These are phyloP conservation scores for Gari tellinella DNA, from an alignment of 2,888 invertebrate species.

Conservation along the genomic window DNA sequence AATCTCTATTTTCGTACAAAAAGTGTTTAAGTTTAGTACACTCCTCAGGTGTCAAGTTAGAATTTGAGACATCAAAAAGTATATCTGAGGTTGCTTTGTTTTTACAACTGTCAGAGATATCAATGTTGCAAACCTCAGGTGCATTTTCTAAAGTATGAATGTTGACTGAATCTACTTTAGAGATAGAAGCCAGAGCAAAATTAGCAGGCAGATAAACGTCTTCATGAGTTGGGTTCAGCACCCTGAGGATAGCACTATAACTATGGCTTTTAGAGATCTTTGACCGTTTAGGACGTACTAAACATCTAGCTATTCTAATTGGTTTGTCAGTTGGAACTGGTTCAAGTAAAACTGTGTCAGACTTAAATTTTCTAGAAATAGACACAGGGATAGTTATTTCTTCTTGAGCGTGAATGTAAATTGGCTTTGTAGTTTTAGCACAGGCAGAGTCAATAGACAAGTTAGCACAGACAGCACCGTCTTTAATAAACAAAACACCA, in stretches of 20 bases:
- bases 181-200: constrained; percentile 27
- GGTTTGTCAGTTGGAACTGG: constrained; percentile 33
- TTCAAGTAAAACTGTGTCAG: constrained; percentile 15
- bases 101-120: constrained; percentile 1
- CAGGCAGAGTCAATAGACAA: constrained; percentile 10
- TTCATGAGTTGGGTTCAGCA: constrained; percentile 12
- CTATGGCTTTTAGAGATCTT: not conserved
- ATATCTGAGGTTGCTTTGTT: not conserved
- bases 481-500: constrained; percentile 15
- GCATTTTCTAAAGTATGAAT: constrained; percentile 14
- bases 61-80: constrained; percentile 23
- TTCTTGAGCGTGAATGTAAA: constrained; percentile 6
- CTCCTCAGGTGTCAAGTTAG: constrained; percentile 29
- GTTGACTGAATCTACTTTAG: constrained; percentile 7
- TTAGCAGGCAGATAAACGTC: constrained; percentile 18
- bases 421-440: constrained; percentile 25
- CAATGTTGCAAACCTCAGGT: constrained; percentile 3
- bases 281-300: constrained; percentile 3
- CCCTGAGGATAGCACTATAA: not conserved
- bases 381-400: constrained; percentile 16
- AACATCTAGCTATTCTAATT: constrained; percentile 10
- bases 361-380: constrained; percentile 8
- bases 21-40: constrained; percentile 13
- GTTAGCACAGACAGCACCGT: constrained; percentile 2
- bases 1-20: constrained; percentile 29